phyloP scores from a whole-genome alignment of 2,797 vertebrate species.

The Malacoctenus gilli region DNA sequence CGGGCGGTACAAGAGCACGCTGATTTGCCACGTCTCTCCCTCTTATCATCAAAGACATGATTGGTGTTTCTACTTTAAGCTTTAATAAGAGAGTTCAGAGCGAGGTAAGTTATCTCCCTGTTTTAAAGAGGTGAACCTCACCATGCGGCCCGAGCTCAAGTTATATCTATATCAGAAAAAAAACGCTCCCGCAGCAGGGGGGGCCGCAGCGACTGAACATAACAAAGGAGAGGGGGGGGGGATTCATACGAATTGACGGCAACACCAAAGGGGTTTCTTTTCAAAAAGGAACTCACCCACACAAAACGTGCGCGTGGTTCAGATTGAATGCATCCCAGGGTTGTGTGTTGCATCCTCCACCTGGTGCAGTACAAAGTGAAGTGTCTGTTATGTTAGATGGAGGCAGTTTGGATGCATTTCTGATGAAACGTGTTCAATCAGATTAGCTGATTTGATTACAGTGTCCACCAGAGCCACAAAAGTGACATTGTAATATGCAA shows the following conservation, averaged over 20 bases:
- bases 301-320: not conserved
- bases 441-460: too few species aligned
- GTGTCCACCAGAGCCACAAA: too few species aligned
- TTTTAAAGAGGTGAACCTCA: constrained; percentile 9
- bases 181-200: constrained; percentile 11
- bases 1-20: not conserved
- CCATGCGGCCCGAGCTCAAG: constrained; percentile 4
- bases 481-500: too few species aligned
- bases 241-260: too few species aligned
- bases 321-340: too few species aligned
- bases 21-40: constrained; percentile 3
- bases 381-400: too few species aligned
- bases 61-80: constrained; percentile 31
- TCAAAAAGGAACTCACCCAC: not conserved
- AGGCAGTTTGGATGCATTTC: not conserved
- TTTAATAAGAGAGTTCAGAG: constrained; percentile 29
- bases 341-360: too few species aligned
- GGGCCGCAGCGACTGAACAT: not conserved
- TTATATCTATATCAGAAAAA: constrained; percentile 8
- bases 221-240: constrained; percentile 8
- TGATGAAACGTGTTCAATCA: not conserved
- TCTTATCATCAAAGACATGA: constrained; percentile 38
- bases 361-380: too few species aligned
- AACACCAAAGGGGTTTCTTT: too few species aligned
- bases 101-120: constrained; percentile 12